Conservation (phyloP, 2,797 vertebrate genomes). For the Acanthurus leucopareius region DNA sequence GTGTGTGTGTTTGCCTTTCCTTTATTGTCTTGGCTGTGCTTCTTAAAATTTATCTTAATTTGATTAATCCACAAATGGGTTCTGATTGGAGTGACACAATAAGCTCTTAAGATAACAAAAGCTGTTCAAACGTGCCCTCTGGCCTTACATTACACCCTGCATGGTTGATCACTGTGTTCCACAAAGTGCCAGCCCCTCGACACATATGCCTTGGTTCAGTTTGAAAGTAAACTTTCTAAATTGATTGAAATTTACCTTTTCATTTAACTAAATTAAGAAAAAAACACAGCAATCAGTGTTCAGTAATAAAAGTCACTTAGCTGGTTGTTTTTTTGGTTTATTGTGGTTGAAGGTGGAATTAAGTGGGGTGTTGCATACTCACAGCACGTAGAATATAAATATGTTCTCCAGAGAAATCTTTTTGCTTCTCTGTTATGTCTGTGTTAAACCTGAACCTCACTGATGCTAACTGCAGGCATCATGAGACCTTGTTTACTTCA, state of each 20-base stretch:
- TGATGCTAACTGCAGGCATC: slow-evolving; percentile 11
- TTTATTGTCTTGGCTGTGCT: neutral
- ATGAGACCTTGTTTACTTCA: slow-evolving; percentile 35
- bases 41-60: neutral
- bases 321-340: slow-evolving; percentile 25
- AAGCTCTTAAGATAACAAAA: slow-evolving; percentile 46
- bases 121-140: slow-evolving; percentile 29
- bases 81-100: slow-evolving; percentile 33
- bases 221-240: slow-evolving; percentile 20
- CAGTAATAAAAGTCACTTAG: slow-evolving; percentile 5
- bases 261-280: neutral
- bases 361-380: neutral
- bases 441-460: slow-evolving; percentile 17
- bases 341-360: slow-evolving; percentile 15
- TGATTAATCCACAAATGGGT: slow-evolving; percentile 5
- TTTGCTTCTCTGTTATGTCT: slow-evolving; percentile 20
- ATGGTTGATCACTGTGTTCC: slow-evolving; percentile 45
- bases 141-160: slow-evolving; percentile 31
- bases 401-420: slow-evolving; percentile 9
- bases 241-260: neutral
- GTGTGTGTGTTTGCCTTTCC: neutral
- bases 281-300: neutral
- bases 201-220: neutral
- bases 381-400: slow-evolving; percentile 7
- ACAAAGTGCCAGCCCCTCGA: slow-evolving; percentile 16